Base-by-base conservation (phyloP, 2,888 invertebrate genomes). In the Perdita meconis region DNA sequence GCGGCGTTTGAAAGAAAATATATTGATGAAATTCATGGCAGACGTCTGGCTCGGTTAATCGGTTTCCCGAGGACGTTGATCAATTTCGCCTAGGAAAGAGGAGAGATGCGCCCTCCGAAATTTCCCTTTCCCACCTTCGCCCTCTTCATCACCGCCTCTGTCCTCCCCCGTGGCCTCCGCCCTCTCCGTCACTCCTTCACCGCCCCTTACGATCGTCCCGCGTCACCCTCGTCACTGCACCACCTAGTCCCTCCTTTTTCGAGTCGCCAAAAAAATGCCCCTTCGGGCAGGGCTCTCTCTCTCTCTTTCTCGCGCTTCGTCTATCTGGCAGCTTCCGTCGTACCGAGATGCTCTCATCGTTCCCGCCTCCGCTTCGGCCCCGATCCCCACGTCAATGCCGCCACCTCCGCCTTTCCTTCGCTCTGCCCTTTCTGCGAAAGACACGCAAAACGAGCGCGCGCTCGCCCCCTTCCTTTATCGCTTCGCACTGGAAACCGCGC, bases 51-150 rank as follows among this genome's bases (percentile, higher is more conserved):
- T 65, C 64, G 85, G 82, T 85, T 84, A 86, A 86, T 86, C 86
- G 82, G 83, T 86, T 86, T 86, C 78, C 83, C 86, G 80, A 82
- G 85, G 82, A 86, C 86, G 85, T 85, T 86, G 86, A 86, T 86
- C 86, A 84, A 86, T 85, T 86, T 80, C 72, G 81, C 80, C 73
- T 77, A 79, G 84, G 47, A 82, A 78, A 82, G 78, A 66, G 67
- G 64, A 44, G 60, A 53, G 67, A 71, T 57, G 71, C 82, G 64
- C 76, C 80, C 82, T 70, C 67, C 60, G 67, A 68, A 81, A 61
- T 71, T 47, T 77, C 76, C 66, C 81, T 81, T 68, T 68, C 61
- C 61, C 53, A 65, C 68, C 57, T 68, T 65, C 72, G 57, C 75
- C 78, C 82, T 83, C 80, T 79, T 83, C 83, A 78, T 83, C 83